Evolutionary conservation across 2,797 vertebrate species (phyloP), one percentile per base, ranked within the genome.

Genomic region (Aulostomus chinensis): DNA sequence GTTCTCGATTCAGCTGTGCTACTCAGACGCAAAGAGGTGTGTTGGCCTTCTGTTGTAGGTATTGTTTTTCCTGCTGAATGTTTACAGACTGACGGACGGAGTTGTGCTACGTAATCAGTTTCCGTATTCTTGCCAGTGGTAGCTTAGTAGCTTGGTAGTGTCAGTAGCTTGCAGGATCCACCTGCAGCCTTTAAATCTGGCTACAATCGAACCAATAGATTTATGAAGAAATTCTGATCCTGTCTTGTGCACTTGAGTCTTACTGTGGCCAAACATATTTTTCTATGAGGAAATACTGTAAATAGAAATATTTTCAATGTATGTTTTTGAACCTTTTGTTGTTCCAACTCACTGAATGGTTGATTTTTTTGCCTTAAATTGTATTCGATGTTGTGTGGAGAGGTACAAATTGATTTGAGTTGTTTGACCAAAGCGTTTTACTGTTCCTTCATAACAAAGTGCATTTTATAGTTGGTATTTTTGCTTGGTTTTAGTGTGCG

Each of bases 351-450:
- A 69, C 81, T 47, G 48, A 62, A 68, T 46, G 30, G 36, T 81
- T 77, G 40, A 66, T n/a, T 78, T 87, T 85, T 85, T 66, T 73
- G 85, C 84, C 87, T 89, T 89, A 86, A 86, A 68, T 64, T 60
- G 72, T 81, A 80, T 71, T 88, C 76, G 73, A 68, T 78, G 81
- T 86, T 78, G 55, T 78, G 65, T n/a, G n/a, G n/a, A n/a, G 36
- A 76, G 54, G 62, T 50, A 43, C 58, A 61, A 50, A 62, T 29
- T 37, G 1, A 18, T 54, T 79, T 76, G 76, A 64, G 84, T 85
- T 66, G 79, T 89, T 91, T 85, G 83, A 92, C 90, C 88, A 91
- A 93, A 94, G 90, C 90, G 33, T 92, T 89, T 83, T 65, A 86
- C 72, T 25, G 50, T 61, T 36, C 41, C 62, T 78, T 74, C 45